phyloP scores from a whole-genome alignment of 2,888 invertebrate genomes.

The Clivina fossor region DNA sequence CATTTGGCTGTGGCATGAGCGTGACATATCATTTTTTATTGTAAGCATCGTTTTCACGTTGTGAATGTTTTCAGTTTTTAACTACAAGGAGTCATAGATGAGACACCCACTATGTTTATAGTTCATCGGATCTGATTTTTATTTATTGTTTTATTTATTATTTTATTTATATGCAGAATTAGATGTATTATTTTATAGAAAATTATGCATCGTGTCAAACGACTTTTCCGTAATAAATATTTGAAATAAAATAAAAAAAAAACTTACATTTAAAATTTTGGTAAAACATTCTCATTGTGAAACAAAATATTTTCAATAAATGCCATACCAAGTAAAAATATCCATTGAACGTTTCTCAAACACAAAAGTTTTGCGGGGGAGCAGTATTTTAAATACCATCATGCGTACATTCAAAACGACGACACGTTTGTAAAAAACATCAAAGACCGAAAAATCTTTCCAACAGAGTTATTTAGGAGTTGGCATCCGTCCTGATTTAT shows the following conservation, averaged over 20 bases:
- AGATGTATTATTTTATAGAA: too few species aligned
- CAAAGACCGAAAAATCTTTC: conserved; percentile 22
- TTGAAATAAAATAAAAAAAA: too few species aligned
- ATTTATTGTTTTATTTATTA: too few species aligned
- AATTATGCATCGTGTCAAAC: too few species aligned
- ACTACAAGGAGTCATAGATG: conserved; percentile 19
- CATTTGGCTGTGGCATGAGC: conserved; percentile 28
- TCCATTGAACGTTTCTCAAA: conserved; percentile 7
- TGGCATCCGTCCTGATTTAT: conserved; percentile 34
- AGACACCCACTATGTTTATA: conserved; percentile 14
- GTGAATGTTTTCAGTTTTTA: conserved; percentile 12
- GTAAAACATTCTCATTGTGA: too few species aligned
- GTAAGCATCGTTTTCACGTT: conserved; percentile 23
- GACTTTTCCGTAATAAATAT: too few species aligned
- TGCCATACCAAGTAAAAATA: conserved; percentile 14
- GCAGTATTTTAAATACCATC: conserved; percentile 32
- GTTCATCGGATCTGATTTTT: conserved; percentile 25
- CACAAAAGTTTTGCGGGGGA: conserved; percentile 28
- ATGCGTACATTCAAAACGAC: too few species aligned
- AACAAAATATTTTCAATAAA: too few species aligned
- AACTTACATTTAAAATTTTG: too few species aligned
- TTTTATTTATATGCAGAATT: too few species aligned
- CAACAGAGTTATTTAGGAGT: conserved; percentile 32
- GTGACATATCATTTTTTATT: conserved; percentile 31
- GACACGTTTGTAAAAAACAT: conserved; percentile 19